These are phyloP conservation scores for Peribatodes rhomboidaria DNA, from an alignment of 2,888 invertebrate genomes.

Conservation along the genomic window DNA sequence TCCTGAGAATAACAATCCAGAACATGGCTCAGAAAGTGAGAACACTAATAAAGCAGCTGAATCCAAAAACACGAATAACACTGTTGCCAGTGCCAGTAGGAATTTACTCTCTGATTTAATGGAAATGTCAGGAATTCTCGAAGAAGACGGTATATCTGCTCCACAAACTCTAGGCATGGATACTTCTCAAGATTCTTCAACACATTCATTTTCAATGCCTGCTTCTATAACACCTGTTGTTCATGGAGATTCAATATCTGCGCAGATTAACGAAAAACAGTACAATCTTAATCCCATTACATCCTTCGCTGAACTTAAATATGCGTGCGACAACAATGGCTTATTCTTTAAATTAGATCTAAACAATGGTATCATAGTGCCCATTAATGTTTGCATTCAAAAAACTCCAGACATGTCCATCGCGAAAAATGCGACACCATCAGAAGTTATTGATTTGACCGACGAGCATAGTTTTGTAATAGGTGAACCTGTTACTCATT, in stretches of 20 bases:
- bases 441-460: conserved; percentile 69
- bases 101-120: conserved; percentile 79
- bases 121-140: conserved; percentile 81
- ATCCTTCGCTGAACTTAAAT: conserved; percentile 68
- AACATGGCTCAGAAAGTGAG: background rate
- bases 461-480: conserved; percentile 56
- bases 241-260: conserved; percentile 19
- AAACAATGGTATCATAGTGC: conserved; percentile 61
- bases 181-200: conserved; percentile 6
- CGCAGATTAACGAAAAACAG: conserved; percentile 20
- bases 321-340: conserved; percentile 63
- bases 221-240: conserved; percentile 9
- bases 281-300: conserved; percentile 59
- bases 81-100: conserved; percentile 45
- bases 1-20: background rate
- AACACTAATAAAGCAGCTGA: background rate
- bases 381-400: conserved; percentile 72
- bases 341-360: conserved; percentile 72
- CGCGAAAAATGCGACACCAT: background rate
- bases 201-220: background rate
- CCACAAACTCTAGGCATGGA: conserved; percentile 8
- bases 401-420: conserved; percentile 38
- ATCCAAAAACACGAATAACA: conserved; percentile 9
- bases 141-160: conserved; percentile 62
- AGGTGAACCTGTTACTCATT: conserved; percentile 1